A percentile compares a stretch with the other conserved stretches of the same genome.
Conservation (phyloP, 2,888 invertebrate species). For the Yponomeuta cagnagella region DNA sequence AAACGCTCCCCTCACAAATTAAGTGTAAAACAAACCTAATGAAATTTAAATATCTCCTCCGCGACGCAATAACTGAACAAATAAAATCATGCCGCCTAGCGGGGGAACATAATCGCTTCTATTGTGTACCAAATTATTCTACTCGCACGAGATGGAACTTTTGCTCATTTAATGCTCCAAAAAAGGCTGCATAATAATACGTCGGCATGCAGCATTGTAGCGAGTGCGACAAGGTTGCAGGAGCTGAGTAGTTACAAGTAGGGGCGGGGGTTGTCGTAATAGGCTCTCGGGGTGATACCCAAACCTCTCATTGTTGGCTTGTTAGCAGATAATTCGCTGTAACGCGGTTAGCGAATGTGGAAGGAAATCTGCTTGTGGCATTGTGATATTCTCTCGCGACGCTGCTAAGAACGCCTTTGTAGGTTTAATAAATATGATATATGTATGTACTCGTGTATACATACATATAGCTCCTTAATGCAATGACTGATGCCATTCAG, state of each 20-base stretch:
- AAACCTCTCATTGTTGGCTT: constrained; percentile 70
- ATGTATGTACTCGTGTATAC: not conserved
- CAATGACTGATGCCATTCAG: too few relatives aligned
- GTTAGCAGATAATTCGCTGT: constrained; percentile 64
- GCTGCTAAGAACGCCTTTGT: not conserved
- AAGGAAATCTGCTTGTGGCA: constrained; percentile 46
- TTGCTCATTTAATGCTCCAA: constrained; percentile 39
- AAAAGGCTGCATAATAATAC: not conserved
- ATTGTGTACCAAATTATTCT: constrained; percentile 60
- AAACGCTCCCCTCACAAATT: constrained; percentile 69
- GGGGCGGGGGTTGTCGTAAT: constrained; percentile 66
- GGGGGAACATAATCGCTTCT: constrained; percentile 69
- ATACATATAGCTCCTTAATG: too few relatives aligned
- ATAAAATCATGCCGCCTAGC: constrained; percentile 72
- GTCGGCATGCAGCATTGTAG: constrained; percentile 12
- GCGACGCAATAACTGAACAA: constrained; percentile 72
- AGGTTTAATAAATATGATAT: not conserved
- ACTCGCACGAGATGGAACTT: constrained; percentile 45
- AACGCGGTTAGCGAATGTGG: constrained; percentile 53
- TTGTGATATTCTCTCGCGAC: constrained; percentile 4
- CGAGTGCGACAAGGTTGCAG: constrained; percentile 55
- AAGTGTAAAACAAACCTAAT: constrained; percentile 77
- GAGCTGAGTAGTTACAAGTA: constrained; percentile 43
- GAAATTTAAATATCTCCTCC: constrained; percentile 75
- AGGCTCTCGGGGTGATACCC: constrained; percentile 66